Conservation (phyloP, 2,797 vertebrate species). For the Distichodus sexfasciatus region DNA sequence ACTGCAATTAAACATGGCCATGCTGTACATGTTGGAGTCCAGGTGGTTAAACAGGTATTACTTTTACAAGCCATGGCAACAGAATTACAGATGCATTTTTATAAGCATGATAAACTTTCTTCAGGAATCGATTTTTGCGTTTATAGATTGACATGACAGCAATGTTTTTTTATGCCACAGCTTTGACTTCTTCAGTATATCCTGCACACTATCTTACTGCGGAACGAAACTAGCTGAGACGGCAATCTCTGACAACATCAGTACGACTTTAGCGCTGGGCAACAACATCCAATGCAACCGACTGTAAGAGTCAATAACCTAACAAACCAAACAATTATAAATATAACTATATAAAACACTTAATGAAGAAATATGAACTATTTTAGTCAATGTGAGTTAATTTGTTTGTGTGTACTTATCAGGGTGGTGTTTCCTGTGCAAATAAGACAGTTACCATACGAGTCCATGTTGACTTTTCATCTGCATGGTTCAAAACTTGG, state of each 20-base stretch:
- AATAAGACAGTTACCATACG: slow-evolving; percentile 65
- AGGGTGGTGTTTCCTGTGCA: slow-evolving; percentile 71
- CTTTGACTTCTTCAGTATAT: slow-evolving; percentile 68
- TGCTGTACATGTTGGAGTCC: slow-evolving; percentile 63
- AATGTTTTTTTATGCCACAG: slow-evolving; percentile 48
- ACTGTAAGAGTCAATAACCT: slow-evolving; percentile 57
- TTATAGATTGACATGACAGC: not conserved
- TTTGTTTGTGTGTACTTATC: slow-evolving; percentile 4
- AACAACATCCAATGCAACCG: slow-evolving; percentile 69
- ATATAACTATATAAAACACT: not conserved
- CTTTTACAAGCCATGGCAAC: not conserved
- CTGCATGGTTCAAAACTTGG: slow-evolving; percentile 67
- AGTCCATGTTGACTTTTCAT: slow-evolving; percentile 67
- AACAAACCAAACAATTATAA: not conserved
- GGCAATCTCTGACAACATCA: slow-evolving; percentile 69
- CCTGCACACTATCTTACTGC: slow-evolving; percentile 62
- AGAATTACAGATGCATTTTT: not conserved
- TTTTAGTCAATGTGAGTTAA: too few species aligned
- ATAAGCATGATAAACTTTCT: not conserved
- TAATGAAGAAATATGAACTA: too few species aligned
- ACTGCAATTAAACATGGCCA: slow-evolving; percentile 62
- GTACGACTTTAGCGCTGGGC: slow-evolving; percentile 58
- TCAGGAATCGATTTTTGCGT: not conserved
- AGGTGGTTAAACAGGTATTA: slow-evolving; percentile 62
- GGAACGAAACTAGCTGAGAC: slow-evolving; percentile 59